Conservation (phyloP, 2,797 vertebrate genomes). For the Poeciliopsis gracilis region DNA sequence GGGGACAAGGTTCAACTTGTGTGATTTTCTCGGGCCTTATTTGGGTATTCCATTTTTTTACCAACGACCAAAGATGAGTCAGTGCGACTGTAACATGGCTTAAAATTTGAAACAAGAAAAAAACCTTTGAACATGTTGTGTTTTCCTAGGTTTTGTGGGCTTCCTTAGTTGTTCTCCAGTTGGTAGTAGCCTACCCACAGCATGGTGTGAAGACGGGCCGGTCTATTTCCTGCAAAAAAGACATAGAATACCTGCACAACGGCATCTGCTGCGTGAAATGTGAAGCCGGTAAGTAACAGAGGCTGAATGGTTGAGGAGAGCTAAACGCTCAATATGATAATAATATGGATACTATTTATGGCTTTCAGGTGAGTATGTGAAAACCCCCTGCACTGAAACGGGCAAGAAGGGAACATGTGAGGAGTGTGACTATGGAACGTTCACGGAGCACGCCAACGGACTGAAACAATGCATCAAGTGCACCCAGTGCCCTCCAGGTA, state of each 20-base stretch:
- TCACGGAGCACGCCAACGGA: conserved; percentile 59
- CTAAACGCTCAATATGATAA: no score
- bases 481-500: conserved; percentile 73
- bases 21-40: not conserved
- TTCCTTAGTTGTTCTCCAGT: not conserved
- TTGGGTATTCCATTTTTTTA: not conserved
- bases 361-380: conserved; percentile 65
- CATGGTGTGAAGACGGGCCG: conserved; percentile 12
- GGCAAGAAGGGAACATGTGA: conserved; percentile 54
- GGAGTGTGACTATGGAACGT: conserved; percentile 59
- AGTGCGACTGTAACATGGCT: not conserved
- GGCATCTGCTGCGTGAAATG: conserved; percentile 78
- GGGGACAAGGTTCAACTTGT: not conserved
- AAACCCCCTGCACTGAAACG: conserved; percentile 41
- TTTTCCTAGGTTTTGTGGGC: conserved; percentile 47
- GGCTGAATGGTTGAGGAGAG: not conserved
- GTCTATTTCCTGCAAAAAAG: conserved; percentile 34
- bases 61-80: not conserved
- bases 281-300: conserved; percentile 71
- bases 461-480: conserved; percentile 68
- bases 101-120: not conserved
- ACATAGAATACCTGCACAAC: conserved; percentile 35
- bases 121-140: not conserved
- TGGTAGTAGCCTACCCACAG: not conserved
- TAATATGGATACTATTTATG: not conserved